Evolutionary conservation across 2,113 vertebrate genomes (phyloP).

Genomic region (Percopsis transmontana): DNA sequence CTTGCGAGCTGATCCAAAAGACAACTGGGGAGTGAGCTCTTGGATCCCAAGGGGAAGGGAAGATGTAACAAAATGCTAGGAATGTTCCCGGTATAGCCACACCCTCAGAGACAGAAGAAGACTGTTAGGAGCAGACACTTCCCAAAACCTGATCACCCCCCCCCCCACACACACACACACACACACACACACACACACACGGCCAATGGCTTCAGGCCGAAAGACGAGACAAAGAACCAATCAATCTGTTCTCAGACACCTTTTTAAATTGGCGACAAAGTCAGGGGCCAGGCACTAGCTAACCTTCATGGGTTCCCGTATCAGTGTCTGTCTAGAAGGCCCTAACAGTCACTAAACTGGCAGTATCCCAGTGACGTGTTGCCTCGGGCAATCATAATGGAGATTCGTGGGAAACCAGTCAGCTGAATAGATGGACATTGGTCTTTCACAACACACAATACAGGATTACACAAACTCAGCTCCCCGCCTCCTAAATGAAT

Average conservation of each 20-base stretch:
- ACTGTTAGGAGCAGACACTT: constrained; percentile 33
- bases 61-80: constrained; percentile 5
- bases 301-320: constrained; percentile 35
- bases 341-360: constrained; percentile 17
- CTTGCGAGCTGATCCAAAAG: background rate
- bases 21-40: background rate
- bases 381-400: constrained; percentile 61
- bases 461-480: constrained; percentile 70
- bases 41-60: background rate
- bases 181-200: no score
- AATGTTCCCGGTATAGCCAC: constrained; percentile 27
- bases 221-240: constrained; percentile 30
- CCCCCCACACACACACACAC: no score
- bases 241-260: constrained; percentile 29
- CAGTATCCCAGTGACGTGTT: constrained; percentile 41
- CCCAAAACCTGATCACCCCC: constrained; percentile 41
- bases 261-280: constrained; percentile 36
- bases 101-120: constrained; percentile 52
- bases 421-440: constrained; percentile 53
- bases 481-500: constrained; percentile 58
- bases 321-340: constrained; percentile 23
- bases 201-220: constrained; percentile 46
- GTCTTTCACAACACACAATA: constrained; percentile 70
- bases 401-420: constrained; percentile 61
- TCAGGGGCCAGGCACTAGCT: constrained; percentile 14